Conservation (phyloP, 2,113 vertebrate species). For the Numenius arquata region DNA sequence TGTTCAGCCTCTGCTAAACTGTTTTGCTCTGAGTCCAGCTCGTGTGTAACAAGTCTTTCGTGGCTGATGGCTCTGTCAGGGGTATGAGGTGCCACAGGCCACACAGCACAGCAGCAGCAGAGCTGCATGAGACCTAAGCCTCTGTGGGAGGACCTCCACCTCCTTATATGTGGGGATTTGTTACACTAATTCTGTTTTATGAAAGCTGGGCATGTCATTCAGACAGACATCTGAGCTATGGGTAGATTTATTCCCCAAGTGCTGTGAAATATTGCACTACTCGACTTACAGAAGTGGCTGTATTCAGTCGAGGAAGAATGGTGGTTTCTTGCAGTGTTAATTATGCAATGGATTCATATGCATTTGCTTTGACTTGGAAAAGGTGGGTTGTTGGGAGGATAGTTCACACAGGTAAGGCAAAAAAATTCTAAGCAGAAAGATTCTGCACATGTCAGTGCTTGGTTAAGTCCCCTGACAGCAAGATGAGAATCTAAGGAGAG, state of each 20-base stretch:
- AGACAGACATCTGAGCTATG: not conserved
- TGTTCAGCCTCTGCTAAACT: not conserved
- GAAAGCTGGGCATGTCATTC: not conserved
- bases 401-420: not conserved
- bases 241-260: not conserved
- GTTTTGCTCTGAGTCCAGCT: not conserved
- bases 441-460: not conserved
- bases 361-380: not conserved
- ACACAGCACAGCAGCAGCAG: not conserved
- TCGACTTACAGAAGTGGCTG: not conserved
- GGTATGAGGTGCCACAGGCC: not conserved
- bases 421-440: not conserved
- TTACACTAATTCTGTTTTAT: not conserved
- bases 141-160: not conserved
- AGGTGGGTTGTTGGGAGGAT: not conserved
- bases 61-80: not conserved
- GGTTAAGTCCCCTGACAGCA: not conserved
- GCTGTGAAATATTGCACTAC: not conserved
- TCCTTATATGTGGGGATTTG: not conserved
- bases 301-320: not conserved
- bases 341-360: not conserved
- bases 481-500: not conserved
- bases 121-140: not conserved
- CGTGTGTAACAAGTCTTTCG: accelerated
- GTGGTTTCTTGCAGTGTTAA: not conserved